Evolutionary conservation across 2,888 invertebrate genomes (phyloP), one percentile per base, ranked within the genome.

Genomic region (Netelia melanura): DNA sequence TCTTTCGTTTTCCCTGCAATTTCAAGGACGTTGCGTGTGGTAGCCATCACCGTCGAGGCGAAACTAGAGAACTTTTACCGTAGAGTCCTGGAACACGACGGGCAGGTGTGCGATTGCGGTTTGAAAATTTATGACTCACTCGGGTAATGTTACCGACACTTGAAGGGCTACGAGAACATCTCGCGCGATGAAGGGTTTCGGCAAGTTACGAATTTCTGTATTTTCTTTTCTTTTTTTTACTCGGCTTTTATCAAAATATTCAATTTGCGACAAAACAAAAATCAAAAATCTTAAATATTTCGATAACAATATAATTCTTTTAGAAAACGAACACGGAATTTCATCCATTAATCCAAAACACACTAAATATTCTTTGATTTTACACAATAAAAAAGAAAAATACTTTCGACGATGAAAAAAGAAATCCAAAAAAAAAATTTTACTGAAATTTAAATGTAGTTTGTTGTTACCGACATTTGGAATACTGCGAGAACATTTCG

Each of bases 391-490:
- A n/a, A 58, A 58, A n/a, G 21, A 58, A 21, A 1, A n/a, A 58
- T 3, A 23, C 23, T 23, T 23, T 3, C 14, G 17, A 38, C 2
- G 6, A 21, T 44, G 0, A 10, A 43, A 67, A 21, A 10, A 44
- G 1, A 3, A n/a, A 21, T 65, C 2, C n/a, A n/a, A 25, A 25
- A 25, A 25, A 1, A 25, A 25, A 25, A 25, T 25, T 25, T 25
- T 2, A 25, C 25, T 25, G 1, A 2, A 25, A 25, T 25, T 25
- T 25, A 25, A 25, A 25, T n/a, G n/a, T n/a, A n/a, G n/a, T n/a
- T n/a, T n/a, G n/a, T n/a, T 44, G 79, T 85, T 85, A 82, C 85
- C 23, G 79, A 79, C 82, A 85, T 82, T 85, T 82, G 23, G 71
- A 79, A 75, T 82, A 82, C 79, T 82, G 76, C 85, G 70, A 17